These are phyloP conservation scores for Eurois occulta DNA, from an alignment of 2,888 invertebrate species.

Conservation along the genomic window DNA sequence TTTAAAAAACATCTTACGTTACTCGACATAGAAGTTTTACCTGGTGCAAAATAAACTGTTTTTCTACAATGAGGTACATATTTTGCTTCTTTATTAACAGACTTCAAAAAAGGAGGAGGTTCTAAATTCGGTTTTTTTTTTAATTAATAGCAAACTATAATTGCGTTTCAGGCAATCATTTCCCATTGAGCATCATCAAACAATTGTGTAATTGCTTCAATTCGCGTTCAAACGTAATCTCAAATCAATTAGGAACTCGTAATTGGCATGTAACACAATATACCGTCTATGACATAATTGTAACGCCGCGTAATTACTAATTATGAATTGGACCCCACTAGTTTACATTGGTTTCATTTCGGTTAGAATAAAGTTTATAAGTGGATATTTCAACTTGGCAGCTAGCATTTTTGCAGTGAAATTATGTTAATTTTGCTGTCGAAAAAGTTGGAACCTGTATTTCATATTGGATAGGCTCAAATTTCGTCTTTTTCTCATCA, in stretches of 20 bases:
- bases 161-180: slow-evolving; percentile 28
- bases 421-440: background rate
- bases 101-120: too few relatives aligned
- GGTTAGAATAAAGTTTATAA: background rate
- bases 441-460: background rate
- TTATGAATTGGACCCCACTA: background rate
- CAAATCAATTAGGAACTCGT: slow-evolving; percentile 30
- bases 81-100: background rate
- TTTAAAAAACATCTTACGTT: background rate
- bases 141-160: slow-evolving; percentile 2
- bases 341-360: background rate
- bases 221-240: slow-evolving; percentile 34
- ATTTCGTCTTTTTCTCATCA: background rate
- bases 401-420: background rate
- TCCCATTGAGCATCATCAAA: slow-evolving; percentile 37
- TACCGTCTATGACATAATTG: slow-evolving; percentile 24
- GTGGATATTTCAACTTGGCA: background rate
- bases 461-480: background rate
- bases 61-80: background rate
- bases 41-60: background rate
- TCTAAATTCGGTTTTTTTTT: background rate
- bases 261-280: slow-evolving; percentile 41
- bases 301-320: background rate
- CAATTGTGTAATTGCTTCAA: slow-evolving; percentile 44
- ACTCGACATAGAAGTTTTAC: background rate